Percentiles rank a stretch among this genome's conserved stretches.
phyloP scores from a whole-genome alignment of 2,113 vertebrate species.

The Etia nguti region DNA sequence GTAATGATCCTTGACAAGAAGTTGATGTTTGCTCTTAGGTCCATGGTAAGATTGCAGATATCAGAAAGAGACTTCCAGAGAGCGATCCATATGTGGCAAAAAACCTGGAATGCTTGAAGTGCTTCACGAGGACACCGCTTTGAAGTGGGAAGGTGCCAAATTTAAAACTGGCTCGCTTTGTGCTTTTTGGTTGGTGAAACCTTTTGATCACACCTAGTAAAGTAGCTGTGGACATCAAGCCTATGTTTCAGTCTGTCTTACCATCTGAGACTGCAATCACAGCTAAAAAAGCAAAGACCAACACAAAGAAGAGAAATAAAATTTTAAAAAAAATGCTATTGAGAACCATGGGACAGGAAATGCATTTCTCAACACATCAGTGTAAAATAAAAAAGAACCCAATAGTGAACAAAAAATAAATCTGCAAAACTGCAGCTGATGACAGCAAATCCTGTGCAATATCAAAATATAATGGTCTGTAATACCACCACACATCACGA shows the following conservation, averaged over 20 bases:
- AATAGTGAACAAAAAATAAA: neutral
- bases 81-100: neutral
- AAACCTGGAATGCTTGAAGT: neutral
- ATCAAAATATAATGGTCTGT: neutral
- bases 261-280: neutral
- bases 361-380: neutral
- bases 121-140: neutral
- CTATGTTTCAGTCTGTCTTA: neutral
- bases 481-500: neutral
- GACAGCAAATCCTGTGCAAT: neutral
- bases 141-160: too few relatives aligned
- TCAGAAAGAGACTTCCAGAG: neutral
- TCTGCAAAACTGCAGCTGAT: neutral
- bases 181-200: neutral
- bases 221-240: neutral
- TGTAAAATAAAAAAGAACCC: neutral
- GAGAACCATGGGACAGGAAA: neutral
- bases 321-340: rapidly evolving
- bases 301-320: neutral
- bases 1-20: neutral
- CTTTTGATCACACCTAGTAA: neutral
- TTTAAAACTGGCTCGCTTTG: neutral
- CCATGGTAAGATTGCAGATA: neutral
- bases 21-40: neutral
- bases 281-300: neutral